Evolutionary conservation across 2,797 vertebrate species (phyloP), one percentile per base, ranked within the genome.

Genomic region (Sebastes itinus): DNA sequence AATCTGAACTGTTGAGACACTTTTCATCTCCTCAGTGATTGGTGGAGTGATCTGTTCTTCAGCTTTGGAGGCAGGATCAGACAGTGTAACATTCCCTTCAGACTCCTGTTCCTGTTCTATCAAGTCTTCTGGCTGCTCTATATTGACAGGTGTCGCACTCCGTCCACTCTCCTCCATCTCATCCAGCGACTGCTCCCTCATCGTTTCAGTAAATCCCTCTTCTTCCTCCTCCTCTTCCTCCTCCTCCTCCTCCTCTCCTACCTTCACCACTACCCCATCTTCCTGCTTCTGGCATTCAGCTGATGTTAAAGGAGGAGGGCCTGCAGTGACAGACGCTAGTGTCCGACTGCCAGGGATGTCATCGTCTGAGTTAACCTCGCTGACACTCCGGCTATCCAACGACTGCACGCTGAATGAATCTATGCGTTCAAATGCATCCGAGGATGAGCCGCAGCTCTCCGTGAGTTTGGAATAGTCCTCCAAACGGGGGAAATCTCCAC

Each of bases 131-230:
- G 96, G 96, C 82, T 97, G 98, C 79, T 99, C 99, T 20, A 96
- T 97, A 88, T 99, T 99, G 25, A 99, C 98, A 58, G 99, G 99
- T 0, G 99, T 99, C 0, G 97, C 97, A n/a, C 99, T 99, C 32
- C 99, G 95, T 13, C 97, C 98, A 30, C 99, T 99, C 92, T 99
- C 98, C 82, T 99, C 99, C 98, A 99, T 98, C 94, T 99, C 98
- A 73, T 99, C 98, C 81, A 95, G 27, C 0, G 92, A 87, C 42
- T 96, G 97, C 30, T 97, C 81, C 82, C 93, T 93, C 72, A 93
- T 69, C 0, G 89, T 83, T 46, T 97, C 97, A 6, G 58, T 93
- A 27, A 91, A 71, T 62, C 85, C 93, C 23, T 94, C 49, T 54
- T 54, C 92, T 52, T 95, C 96, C 9, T 94, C 95, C 77, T 72